Percentiles rank a stretch among this genome's conserved stretches.
Evolutionary conservation across 1,140 invertebrate species (phyloP).

Genomic region (Bombus polaris): DNA sequence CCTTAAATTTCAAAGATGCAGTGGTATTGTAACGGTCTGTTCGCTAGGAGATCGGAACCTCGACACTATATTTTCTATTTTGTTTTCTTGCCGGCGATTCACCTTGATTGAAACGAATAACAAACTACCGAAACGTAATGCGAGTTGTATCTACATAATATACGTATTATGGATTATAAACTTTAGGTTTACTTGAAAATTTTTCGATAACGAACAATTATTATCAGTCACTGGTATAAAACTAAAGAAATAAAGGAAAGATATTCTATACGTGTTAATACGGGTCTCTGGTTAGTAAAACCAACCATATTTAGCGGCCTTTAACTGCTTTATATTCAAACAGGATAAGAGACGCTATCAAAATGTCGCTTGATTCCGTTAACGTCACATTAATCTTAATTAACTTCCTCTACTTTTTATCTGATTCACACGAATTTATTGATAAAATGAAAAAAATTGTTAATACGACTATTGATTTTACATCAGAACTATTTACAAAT

Average conservation of each 20-base stretch:
- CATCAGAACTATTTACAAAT: too few relatives aligned
- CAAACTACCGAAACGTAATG: constrained; percentile 3
- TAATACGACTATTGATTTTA: not conserved
- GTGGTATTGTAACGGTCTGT: constrained; percentile 31
- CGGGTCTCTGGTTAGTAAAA: not conserved
- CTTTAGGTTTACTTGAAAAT: not conserved
- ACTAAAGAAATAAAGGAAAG: not conserved
- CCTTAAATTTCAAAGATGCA: constrained; percentile 53
- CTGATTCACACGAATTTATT: not conserved
- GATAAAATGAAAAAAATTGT: not conserved
- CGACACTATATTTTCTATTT: constrained; percentile 30
- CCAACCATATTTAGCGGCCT: not conserved
- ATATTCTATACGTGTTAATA: not conserved
- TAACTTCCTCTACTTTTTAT: constrained; percentile 23
- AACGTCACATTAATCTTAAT: constrained; percentile 38
- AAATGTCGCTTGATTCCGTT: constrained; percentile 14
- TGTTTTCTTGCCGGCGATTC: constrained; percentile 19
- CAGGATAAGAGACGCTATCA: constrained; percentile 13
- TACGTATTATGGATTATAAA: not conserved
- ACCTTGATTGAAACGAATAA: constrained; percentile 25
- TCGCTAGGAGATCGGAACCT: constrained; percentile 8
- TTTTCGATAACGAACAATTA: not conserved
- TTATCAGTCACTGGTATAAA: not conserved
- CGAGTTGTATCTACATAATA: too few relatives aligned
- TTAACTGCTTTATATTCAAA: not conserved